A percentile compares a stretch with the other conserved stretches of the same genome.
Evolutionary conservation across 2,888 invertebrate species (phyloP).

Genomic region (Pammene fasciana): DNA sequence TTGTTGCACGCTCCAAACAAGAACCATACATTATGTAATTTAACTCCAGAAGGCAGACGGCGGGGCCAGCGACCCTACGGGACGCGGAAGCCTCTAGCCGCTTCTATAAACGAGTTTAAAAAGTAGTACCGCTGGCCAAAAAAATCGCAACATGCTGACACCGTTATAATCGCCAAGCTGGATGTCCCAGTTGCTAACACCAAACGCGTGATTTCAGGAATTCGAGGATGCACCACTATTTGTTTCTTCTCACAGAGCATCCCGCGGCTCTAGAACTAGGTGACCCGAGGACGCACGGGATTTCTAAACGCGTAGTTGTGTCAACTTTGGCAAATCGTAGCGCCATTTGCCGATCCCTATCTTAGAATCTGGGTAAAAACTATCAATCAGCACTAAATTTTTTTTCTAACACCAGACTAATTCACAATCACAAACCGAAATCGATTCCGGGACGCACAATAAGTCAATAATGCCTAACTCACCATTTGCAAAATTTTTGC

Average conservation of each 20-base stretch:
- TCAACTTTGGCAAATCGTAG: conserved; percentile 83
- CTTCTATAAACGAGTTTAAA: conserved; percentile 84
- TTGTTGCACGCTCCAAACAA: conserved; percentile 82
- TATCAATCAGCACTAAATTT: conserved; percentile 73
- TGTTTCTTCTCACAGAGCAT: conserved; percentile 73
- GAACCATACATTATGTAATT: conserved; percentile 83
- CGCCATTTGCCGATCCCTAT: conserved; percentile 83
- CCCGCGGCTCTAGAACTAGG: conserved; percentile 72
- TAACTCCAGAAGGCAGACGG: conserved; percentile 78
- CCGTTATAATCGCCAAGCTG: conserved; percentile 84
- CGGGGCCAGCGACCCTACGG: conserved; percentile 83
- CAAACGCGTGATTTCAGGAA: conserved; percentile 72
- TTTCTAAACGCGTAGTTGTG: conserved; percentile 83
- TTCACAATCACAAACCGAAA: conserved; percentile 74
- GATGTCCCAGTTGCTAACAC: conserved; percentile 82
- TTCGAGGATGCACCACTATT: conserved; percentile 77
- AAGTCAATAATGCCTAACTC: conserved; percentile 84
- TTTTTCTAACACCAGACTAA: conserved; percentile 67
- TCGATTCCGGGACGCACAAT: conserved; percentile 65
- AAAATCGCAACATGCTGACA: conserved; percentile 85
- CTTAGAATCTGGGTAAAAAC: conserved; percentile 74
- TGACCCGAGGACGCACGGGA: conserved; percentile 71
- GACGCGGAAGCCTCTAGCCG: conserved; percentile 83
- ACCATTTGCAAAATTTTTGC: conserved; percentile 90
- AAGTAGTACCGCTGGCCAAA: conserved; percentile 84